Conservation (phyloP, 1,140 invertebrate species). For the Saccostrea echinata region DNA sequence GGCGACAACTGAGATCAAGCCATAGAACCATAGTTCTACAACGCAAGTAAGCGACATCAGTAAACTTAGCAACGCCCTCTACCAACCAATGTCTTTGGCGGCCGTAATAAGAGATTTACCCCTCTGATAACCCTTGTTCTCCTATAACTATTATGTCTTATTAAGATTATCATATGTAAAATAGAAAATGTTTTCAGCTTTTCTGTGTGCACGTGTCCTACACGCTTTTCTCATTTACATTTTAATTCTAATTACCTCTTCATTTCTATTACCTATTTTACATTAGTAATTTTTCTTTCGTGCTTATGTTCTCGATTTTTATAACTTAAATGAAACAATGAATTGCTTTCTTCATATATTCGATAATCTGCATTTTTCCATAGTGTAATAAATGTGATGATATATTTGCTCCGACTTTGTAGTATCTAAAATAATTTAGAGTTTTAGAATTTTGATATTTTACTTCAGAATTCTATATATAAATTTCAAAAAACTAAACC, state of each 20-base stretch:
- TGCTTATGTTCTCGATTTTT: no score
- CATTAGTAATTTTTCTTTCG: no score
- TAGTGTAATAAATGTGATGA: no score
- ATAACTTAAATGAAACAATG: no score
- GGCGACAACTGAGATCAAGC: conserved; percentile 6
- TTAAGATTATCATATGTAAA: conserved; percentile 26
- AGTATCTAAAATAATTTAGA: no score
- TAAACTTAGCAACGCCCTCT: neutral
- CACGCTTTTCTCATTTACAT: conserved; percentile 4
- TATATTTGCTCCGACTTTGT: no score
- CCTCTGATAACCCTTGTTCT: neutral
- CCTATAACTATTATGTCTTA: neutral
- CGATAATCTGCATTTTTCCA: no score
- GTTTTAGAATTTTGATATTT: no score
- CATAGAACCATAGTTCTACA: neutral
- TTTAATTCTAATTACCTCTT: neutral
- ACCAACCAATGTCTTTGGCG: neutral
- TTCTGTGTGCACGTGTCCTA: neutral
- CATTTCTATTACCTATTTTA: no score
- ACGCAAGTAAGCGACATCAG: conserved; percentile 8
- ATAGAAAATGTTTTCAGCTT: conserved; percentile 12
- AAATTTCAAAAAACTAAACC: no score
- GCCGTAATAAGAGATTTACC: neutral
- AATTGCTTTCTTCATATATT: no score
- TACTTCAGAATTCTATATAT: no score